A percentile compares a stretch with the other conserved stretches of the same genome.
Conservation (phyloP, 2,888 invertebrate genomes). For the Aquatica leii region DNA sequence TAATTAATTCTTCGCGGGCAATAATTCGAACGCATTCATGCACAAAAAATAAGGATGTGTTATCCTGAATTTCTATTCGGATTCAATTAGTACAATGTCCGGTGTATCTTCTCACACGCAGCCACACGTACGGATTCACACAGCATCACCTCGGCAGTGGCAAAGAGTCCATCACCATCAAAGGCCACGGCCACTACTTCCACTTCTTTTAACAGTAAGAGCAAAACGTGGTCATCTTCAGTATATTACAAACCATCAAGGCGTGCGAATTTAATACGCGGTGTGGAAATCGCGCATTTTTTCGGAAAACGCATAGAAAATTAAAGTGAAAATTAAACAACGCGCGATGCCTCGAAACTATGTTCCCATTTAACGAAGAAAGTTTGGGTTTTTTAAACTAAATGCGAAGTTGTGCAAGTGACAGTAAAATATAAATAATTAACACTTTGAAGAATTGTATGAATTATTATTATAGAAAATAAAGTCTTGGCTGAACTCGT, state of each 20-base stretch:
- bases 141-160: constrained; percentile 44
- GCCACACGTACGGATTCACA: constrained; percentile 29
- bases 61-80: no score
- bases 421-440: constrained; percentile 17
- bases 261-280: constrained; percentile 27
- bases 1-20: no score
- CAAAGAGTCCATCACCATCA: constrained; percentile 37
- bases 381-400: constrained; percentile 6
- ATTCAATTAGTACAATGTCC: constrained; percentile 39
- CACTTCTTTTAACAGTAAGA: constrained; percentile 45
- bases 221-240: constrained; percentile 42
- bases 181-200: constrained; percentile 40
- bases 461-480: constrained; percentile 28
- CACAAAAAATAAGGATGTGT: no score
- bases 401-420: constrained; percentile 13
- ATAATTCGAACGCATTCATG: no score
- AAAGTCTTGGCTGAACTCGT: constrained; percentile 30
- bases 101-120: no score
- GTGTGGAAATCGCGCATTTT: constrained; percentile 19
- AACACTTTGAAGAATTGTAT: constrained; percentile 8
- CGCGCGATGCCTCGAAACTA: not conserved
- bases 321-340: constrained; percentile 5
- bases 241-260: constrained; percentile 37
- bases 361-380: constrained; percentile 2
- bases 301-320: constrained; percentile 2